These are phyloP conservation scores for Scaptomyza polygonia DNA, from an alignment of 2,888 invertebrate species.

Conservation along the genomic window DNA sequence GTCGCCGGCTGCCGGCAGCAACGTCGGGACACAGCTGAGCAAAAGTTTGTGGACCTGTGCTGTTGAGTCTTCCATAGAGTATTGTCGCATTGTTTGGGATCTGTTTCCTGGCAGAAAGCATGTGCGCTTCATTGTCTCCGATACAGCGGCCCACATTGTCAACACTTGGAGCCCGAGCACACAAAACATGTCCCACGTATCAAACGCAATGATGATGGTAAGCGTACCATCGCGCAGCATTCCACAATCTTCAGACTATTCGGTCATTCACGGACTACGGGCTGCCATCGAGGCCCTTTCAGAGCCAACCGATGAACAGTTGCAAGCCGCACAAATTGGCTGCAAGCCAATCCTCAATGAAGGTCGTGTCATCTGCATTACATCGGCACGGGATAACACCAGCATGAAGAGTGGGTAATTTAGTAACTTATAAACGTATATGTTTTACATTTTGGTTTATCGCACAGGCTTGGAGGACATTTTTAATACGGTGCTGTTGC, in stretches of 20 bases:
- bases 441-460: not conserved
- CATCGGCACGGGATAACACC: conserved; percentile 93
- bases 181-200: conserved; percentile 94
- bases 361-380: conserved; percentile 95
- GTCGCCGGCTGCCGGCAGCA: conserved; percentile 12
- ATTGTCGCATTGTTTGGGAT: conserved; percentile 98
- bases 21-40: conserved; percentile 87
- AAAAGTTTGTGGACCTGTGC: conserved; percentile 98
- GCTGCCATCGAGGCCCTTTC: conserved; percentile 94
- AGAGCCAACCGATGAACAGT: conserved; percentile 91
- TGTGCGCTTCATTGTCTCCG: conserved; percentile 94
- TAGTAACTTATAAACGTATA: no score
- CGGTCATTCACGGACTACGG: conserved; percentile 92
- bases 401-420: conserved; percentile 88
- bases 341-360: conserved; percentile 82
- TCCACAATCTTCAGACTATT: conserved; percentile 86
- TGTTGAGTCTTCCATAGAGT: conserved; percentile 97
- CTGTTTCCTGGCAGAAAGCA: conserved; percentile 96
- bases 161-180: conserved; percentile 93
- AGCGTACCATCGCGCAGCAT: conserved; percentile 89
- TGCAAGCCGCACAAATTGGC: conserved; percentile 82
- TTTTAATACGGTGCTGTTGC: conserved; percentile 91
- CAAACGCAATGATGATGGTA: conserved; percentile 92
- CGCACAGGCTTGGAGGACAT: conserved; percentile 89
- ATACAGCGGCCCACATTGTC: conserved; percentile 92